phyloP scores from a whole-genome alignment of 2,888 invertebrate genomes.

The Lasioglossum lativentre region DNA sequence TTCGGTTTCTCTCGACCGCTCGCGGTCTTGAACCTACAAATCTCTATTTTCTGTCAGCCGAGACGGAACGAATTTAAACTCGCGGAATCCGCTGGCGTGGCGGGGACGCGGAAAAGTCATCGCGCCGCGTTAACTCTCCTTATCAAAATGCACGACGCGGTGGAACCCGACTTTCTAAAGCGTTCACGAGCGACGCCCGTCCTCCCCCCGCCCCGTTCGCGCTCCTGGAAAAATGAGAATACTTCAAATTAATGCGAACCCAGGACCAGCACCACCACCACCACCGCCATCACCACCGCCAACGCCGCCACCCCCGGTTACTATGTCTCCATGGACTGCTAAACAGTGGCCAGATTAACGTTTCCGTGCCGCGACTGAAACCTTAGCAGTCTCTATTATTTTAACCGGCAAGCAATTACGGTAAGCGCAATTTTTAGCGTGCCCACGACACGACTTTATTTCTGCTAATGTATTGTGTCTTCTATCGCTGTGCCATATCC shows the following conservation, averaged over 20 bases:
- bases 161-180: constrained; percentile 49
- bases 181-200: constrained; percentile 26
- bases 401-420: constrained; percentile 45
- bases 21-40: constrained; percentile 59
- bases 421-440: constrained; percentile 31
- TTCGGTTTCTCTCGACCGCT: constrained; percentile 37
- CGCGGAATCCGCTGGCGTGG: constrained; percentile 31
- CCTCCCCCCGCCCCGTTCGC: neutral
- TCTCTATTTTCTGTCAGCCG: constrained; percentile 57
- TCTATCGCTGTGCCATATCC: neutral
- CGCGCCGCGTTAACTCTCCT: constrained; percentile 56
- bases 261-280: neutral
- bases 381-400: constrained; percentile 42
- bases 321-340: constrained; percentile 40
- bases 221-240: constrained; percentile 48
- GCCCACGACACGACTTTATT: constrained; percentile 8
- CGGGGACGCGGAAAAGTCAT: constrained; percentile 51
- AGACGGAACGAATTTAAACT: constrained; percentile 55
- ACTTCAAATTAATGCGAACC: constrained; percentile 40
- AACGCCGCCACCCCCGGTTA: neutral
- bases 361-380: constrained; percentile 29
- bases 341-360: constrained; percentile 58
- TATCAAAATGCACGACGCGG: constrained; percentile 64
- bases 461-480: constrained; percentile 10
- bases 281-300: neutral